These are phyloP conservation scores for Molanna angustata DNA, from an alignment of 2,888 invertebrate species.

Conservation along the genomic window DNA sequence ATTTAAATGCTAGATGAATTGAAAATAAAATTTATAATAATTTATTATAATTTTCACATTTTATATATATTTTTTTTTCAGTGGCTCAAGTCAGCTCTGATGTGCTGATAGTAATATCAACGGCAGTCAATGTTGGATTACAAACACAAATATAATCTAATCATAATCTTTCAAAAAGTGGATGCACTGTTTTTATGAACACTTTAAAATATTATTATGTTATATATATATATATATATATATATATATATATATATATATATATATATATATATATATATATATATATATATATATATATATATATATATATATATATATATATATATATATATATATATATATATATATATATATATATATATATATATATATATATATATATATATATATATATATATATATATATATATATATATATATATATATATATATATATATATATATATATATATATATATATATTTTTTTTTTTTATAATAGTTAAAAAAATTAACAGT, in stretches of 20 bases:
- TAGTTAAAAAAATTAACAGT: no score
- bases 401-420: neutral
- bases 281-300: neutral
- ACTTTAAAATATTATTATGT: no score
- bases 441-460: neutral
- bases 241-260: neutral
- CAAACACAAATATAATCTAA: no score
- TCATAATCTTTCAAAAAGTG: no score
- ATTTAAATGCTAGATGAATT: no score
- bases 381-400: neutral
- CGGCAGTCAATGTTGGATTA: neutral
- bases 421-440: neutral
- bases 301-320: neutral
- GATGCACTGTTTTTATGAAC: no score
- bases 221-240: neutral
- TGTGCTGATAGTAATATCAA: conserved; percentile 50
- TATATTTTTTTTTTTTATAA: no score
- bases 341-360: neutral
- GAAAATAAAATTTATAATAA: neutral
- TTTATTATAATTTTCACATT: neutral
- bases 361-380: neutral
- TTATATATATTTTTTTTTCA: conserved; percentile 49
- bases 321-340: neutral
- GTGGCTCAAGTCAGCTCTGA: conserved; percentile 74
- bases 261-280: neutral